Percentiles rank a stretch among this genome's conserved stretches.
These are phyloP conservation scores for Himalopsyche phryganea DNA, from an alignment of 1,140 invertebrate genomes.

Conservation along the genomic window DNA sequence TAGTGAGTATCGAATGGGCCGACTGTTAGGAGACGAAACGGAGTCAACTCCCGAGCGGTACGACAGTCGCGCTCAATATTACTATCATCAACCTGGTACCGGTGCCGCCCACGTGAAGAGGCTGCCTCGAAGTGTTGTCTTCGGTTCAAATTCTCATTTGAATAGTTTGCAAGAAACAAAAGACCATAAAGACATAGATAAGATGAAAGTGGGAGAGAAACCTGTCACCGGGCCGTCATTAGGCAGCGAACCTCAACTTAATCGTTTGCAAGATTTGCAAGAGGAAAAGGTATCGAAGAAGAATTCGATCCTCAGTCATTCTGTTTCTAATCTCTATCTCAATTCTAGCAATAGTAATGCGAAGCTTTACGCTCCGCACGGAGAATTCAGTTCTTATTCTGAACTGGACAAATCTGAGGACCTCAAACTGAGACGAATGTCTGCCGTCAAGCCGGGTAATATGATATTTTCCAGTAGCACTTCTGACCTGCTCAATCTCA, in stretches of 20 bases:
- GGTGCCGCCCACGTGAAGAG: background rate
- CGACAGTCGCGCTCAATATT: slow-evolving; percentile 6
- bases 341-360: slow-evolving; percentile 1
- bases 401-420: slow-evolving; percentile 14
- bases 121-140: slow-evolving; percentile 12
- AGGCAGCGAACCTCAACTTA: slow-evolving; percentile 18
- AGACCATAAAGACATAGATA: background rate
- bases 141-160: slow-evolving; percentile 19
- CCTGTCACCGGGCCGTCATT: background rate
- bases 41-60: background rate
- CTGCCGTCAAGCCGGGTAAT: slow-evolving; percentile 11
- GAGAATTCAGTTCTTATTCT: slow-evolving; percentile 15
- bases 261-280: slow-evolving; percentile 1
- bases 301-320: slow-evolving; percentile 15
- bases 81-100: slow-evolving; percentile 5
- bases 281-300: slow-evolving; percentile 14
- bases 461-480: slow-evolving; percentile 41
- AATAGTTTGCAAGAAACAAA: slow-evolving; percentile 7
- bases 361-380: background rate
- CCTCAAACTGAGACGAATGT: slow-evolving; percentile 1
- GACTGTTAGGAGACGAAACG: slow-evolving; percentile 12
- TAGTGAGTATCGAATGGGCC: slow-evolving; percentile 6
- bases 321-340: slow-evolving; percentile 17
- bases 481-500: slow-evolving; percentile 40
- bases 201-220: background rate